Evolutionary conservation across 2,797 vertebrate species (phyloP), one percentile per base, ranked within the genome.

Genomic region (Champsocephalus esox): DNA sequence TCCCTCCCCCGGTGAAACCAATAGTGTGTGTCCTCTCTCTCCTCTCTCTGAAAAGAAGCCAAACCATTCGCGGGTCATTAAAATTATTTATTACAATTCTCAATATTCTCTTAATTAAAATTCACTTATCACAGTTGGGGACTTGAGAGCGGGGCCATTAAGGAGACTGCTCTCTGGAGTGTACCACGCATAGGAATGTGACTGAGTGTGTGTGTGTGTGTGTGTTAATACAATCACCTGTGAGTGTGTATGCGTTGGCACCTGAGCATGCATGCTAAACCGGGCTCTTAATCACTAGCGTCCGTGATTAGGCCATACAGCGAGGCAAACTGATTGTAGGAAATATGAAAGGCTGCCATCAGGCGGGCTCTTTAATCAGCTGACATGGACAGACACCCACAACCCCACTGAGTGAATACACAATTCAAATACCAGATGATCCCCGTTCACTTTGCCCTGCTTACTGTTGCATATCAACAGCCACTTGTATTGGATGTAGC

Each of bases 81-180:
- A 88, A 91, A 91, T 88, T 85, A 92, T 88, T 90, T 90, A 93
- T 92, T 89, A 84, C 88, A 87, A 89, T 87, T 91, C 87, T 87
- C 88, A 82, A 89, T 89, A 89, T 91, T 91, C 75, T 84, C 80
- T 91, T 93, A 90, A 93, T 92, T 93, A 92, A 93, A 91, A 90
- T 89, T 87, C 86, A 93, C 89, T 93, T 91, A 92, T 92, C 79
- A 32, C 82, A 80, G 79, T 73, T 70, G 81, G 85, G 78, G 81
- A 90, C 80, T 89, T 77, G 76, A 88, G 82, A 87, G 82, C 57
- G 3, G 48, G 64, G 81, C 69, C 85, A 88, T 93, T 89, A 92
- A 86, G 64, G 76, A 85, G 80, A 81, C 80, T 38, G 65, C 59
- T 88, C 77, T 77, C 80, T 51, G 0, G 32, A 69, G 84, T 59